Conservation (phyloP, 2,888 invertebrate species). For the Aproaerema taeniolella region DNA sequence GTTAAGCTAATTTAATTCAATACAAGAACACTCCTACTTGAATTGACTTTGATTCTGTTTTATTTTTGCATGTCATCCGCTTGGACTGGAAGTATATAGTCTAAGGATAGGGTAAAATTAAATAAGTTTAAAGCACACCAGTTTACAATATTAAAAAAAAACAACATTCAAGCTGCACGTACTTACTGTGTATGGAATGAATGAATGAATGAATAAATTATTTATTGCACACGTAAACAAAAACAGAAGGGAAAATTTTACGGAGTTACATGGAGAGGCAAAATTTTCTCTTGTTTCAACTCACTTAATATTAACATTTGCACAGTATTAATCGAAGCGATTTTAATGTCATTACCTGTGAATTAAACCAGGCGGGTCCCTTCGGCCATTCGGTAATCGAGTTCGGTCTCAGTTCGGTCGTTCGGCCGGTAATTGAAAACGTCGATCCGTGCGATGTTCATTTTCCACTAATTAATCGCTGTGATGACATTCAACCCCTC, state of each 20-base stretch:
- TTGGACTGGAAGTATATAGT: too few species aligned
- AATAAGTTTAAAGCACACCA: too few species aligned
- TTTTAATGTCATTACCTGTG: constrained; percentile 10
- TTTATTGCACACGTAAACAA: too few species aligned
- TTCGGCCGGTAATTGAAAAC: constrained; percentile 63
- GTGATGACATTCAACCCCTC: constrained; percentile 60
- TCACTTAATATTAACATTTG: not conserved
- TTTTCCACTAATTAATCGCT: constrained; percentile 75
- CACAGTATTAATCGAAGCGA: constrained; percentile 5
- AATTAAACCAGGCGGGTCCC: constrained; percentile 36
- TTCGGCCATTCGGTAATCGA: constrained; percentile 52
- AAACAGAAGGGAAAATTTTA: not conserved
- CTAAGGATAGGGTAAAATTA: too few species aligned
- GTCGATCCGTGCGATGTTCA: constrained; percentile 67
- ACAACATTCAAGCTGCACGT: too few species aligned
- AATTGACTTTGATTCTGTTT: too few species aligned
- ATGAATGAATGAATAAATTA: too few species aligned
- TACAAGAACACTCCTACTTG: too few species aligned
- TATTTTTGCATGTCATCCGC: too few species aligned
- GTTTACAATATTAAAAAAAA: too few species aligned
- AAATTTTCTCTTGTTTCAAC: not conserved
- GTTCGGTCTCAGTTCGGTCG: constrained; percentile 48
- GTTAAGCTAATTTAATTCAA: too few species aligned
- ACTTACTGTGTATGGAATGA: too few species aligned
- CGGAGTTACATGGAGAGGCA: not conserved